Conservation (phyloP, 1,140 invertebrate genomes). For the Psix sp. region DNA sequence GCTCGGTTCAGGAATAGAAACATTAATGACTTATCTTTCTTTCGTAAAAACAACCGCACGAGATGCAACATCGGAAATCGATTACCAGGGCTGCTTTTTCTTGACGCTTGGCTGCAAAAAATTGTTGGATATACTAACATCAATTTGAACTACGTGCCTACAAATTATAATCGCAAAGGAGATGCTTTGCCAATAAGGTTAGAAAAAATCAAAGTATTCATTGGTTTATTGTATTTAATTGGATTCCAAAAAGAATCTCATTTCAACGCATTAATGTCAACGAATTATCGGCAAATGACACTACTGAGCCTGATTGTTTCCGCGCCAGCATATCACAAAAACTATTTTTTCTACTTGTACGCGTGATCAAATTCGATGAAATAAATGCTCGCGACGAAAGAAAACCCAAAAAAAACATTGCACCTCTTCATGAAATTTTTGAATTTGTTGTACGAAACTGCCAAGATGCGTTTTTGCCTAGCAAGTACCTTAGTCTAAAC, state of each 20-base stretch:
- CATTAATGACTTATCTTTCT: neutral
- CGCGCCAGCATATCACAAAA: conserved; percentile 72
- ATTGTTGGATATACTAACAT: conserved; percentile 58
- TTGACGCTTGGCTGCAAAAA: conserved; percentile 36
- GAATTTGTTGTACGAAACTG: conserved; percentile 77
- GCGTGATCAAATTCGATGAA: conserved; percentile 76
- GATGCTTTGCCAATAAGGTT: conserved; percentile 64
- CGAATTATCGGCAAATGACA: conserved; percentile 72
- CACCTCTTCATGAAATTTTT: conserved; percentile 75
- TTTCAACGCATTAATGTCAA: conserved; percentile 65
- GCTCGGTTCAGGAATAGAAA: too few relatives aligned
- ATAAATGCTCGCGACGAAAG: conserved; percentile 64
- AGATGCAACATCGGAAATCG: neutral
- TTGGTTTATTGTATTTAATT: conserved; percentile 76
- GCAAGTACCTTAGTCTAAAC: conserved; percentile 68
- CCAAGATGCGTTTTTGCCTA: conserved; percentile 71
- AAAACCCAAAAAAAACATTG: conserved; percentile 74
- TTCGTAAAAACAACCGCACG: neutral
- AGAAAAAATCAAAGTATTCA: conserved; percentile 75
- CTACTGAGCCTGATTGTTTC: neutral
- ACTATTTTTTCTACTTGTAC: conserved; percentile 74
- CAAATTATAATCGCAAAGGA: conserved; percentile 58
- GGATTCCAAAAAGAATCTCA: conserved; percentile 74
- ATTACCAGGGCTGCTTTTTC: conserved; percentile 43
- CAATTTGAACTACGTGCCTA: conserved; percentile 38